Evolutionary conservation across 2,888 invertebrate genomes (phyloP), one percentile per base, ranked within the genome.

Genomic region (Anoplius nigerrimus): DNA sequence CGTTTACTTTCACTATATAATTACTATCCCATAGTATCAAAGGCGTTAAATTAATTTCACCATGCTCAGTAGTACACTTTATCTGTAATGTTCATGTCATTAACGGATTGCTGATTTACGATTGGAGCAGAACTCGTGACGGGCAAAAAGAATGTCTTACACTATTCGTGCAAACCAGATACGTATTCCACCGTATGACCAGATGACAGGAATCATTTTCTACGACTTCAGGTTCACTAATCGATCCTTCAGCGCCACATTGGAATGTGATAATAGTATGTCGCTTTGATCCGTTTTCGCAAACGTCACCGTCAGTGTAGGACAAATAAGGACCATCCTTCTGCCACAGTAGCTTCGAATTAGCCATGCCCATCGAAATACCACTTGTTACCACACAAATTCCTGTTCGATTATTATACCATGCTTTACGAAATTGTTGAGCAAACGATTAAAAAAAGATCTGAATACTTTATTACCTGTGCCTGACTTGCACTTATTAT

Each of bases 281-380:
- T 42, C 73, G 80, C 18, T 45, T 69, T 64, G 71, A 73, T 1
- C 73, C 77, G 43, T 69, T 72, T 8, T 46, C 62, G 46, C 86
- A 88, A 46, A 65, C 18, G 60, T 78, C 80, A 21, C 88, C 88
- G 58, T 85, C 69, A 0, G 87, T 87, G 45, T 88, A 88, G 79
- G 86, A 87, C 11, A 88, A 77, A 67, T 87, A 88, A 0, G 86
- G 85, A 2, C 87, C 86, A 57, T 78, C 81, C 59, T 80, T 76
- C 54, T 80, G 79, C 87, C 87, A 88, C 34, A 78, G 73, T 27
- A 88, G 73, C 58, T 84, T 79, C 18, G 82, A 58, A 56, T 87
- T 87, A 18, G 75, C 80, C 48, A 69, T 75, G 34, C 88, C 87
- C 63, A 81, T 77, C 8, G 85, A 84, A 43, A 63, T 73, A 34